These are phyloP conservation scores for Axea sp. DNA, from an alignment of 2,888 invertebrate species.

Conservation along the genomic window DNA sequence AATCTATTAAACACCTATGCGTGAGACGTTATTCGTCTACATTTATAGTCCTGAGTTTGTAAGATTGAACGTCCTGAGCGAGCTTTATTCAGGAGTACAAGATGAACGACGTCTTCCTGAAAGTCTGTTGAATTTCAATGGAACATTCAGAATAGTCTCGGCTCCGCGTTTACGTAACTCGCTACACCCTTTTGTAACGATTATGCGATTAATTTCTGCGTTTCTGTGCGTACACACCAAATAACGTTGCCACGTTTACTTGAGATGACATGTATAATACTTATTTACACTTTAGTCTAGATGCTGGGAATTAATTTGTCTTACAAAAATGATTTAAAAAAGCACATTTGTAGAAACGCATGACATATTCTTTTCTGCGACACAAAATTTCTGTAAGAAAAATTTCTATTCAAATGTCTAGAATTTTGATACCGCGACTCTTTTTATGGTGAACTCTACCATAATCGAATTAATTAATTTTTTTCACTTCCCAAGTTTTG, in stretches of 20 bases:
- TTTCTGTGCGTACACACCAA: constrained; percentile 15
- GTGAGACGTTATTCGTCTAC: constrained; percentile 59
- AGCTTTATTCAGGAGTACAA: constrained; percentile 66
- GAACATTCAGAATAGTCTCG: constrained; percentile 66
- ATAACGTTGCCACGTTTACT: constrained; percentile 31
- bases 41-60: constrained; percentile 53
- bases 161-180: constrained; percentile 47
- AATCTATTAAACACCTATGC: constrained; percentile 54
- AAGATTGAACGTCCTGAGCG: constrained; percentile 61
- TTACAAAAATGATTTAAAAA: no score
- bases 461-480: no score
- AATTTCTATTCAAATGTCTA: no score
- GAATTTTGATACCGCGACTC: no score
- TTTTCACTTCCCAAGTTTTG: no score
- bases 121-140: constrained; percentile 73
- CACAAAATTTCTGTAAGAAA: no score
- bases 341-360: no score
- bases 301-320: no score
- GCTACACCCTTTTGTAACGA: constrained; percentile 57
- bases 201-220: constrained; percentile 57
- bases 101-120: constrained; percentile 72
- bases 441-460: no score
- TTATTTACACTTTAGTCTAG: no score
- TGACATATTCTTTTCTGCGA: no score
- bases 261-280: no score